Percentiles rank a stretch among this genome's conserved stretches.
phyloP scores from a whole-genome alignment of 2,113 vertebrate species.

The Ammospiza caudacuta region DNA sequence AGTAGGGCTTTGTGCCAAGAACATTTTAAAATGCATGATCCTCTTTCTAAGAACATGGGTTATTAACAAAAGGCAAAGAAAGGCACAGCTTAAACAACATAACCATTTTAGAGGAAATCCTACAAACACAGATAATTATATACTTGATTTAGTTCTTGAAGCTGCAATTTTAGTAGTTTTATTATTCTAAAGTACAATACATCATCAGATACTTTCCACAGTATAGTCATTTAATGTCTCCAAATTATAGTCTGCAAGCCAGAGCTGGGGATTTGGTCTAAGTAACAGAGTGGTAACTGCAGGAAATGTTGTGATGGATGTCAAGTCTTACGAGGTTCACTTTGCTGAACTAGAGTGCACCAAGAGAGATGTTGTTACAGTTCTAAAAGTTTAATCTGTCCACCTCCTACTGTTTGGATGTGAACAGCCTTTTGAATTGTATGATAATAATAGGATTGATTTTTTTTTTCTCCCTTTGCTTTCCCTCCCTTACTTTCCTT shows the following conservation, averaged over 20 bases:
- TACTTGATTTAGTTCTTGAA: slow-evolving; percentile 46
- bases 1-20: slow-evolving; percentile 21
- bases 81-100: slow-evolving; percentile 51
- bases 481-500: not conserved
- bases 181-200: slow-evolving; percentile 60
- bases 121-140: slow-evolving; percentile 71
- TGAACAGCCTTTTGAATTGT: slow-evolving; percentile 15
- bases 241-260: slow-evolving; percentile 40
- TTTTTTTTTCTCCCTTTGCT: not conserved
- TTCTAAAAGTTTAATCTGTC: slow-evolving; percentile 43
- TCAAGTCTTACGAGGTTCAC: not conserved
- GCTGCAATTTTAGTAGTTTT: slow-evolving; percentile 50
- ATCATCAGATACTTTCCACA: slow-evolving; percentile 62
- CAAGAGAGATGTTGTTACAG: slow-evolving; percentile 13
- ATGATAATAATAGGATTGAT: slow-evolving; percentile 10
- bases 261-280: slow-evolving; percentile 42
- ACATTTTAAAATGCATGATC: slow-evolving; percentile 28
- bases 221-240: slow-evolving; percentile 50
- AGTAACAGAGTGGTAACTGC: slow-evolving; percentile 19
- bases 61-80: slow-evolving; percentile 35
- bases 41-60: slow-evolving; percentile 31
- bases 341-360: slow-evolving; percentile 1
- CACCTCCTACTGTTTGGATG: slow-evolving; percentile 32
- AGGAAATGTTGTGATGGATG: slow-evolving; percentile 50
- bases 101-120: slow-evolving; percentile 43